Conservation (phyloP, 2,888 invertebrate species). For the Hyposoter dolosus region DNA sequence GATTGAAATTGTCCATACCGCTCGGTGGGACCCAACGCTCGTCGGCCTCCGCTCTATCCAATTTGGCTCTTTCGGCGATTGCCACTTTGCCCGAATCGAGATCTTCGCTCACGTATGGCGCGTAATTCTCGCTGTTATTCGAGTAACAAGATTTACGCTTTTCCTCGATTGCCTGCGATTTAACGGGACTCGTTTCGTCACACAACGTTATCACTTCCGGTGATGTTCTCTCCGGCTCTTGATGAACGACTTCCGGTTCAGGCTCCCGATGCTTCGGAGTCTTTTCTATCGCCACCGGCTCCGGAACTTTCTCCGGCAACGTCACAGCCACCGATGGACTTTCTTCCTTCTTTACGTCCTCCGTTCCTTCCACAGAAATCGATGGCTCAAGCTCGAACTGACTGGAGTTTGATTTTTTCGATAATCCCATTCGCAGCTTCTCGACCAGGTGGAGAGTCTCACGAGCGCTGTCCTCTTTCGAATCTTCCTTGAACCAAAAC, state of each 20-base stretch:
- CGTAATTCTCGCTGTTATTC: constrained; percentile 77
- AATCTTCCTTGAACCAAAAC: constrained; percentile 91
- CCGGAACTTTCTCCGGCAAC: constrained; percentile 44
- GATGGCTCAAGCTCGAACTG: constrained; percentile 85
- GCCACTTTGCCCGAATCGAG: constrained; percentile 82
- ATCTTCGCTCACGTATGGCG: constrained; percentile 80
- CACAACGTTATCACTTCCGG: constrained; percentile 57
- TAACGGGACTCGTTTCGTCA: constrained; percentile 64
- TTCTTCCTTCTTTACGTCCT: constrained; percentile 80
- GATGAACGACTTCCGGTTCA: constrained; percentile 62
- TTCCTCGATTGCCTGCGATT: constrained; percentile 77
- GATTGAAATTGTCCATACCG: constrained; percentile 84
- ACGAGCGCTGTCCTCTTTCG: constrained; percentile 92
- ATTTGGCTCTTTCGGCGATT: constrained; percentile 83
- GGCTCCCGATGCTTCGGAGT: constrained; percentile 40
- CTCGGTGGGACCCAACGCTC: constrained; percentile 88
- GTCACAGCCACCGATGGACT: constrained; percentile 20
- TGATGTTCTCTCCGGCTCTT: constrained; percentile 36
- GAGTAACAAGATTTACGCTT: constrained; percentile 80
- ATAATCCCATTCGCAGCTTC: constrained; percentile 91
- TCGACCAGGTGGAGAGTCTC: constrained; percentile 94
- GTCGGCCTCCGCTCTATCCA: constrained; percentile 86
- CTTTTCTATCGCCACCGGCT: constrained; percentile 50
- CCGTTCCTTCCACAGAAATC: constrained; percentile 78
- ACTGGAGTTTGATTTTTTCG: constrained; percentile 88